phyloP scores from a whole-genome alignment of 2,888 invertebrate genomes.

The Diaprepes abbreviatus region DNA sequence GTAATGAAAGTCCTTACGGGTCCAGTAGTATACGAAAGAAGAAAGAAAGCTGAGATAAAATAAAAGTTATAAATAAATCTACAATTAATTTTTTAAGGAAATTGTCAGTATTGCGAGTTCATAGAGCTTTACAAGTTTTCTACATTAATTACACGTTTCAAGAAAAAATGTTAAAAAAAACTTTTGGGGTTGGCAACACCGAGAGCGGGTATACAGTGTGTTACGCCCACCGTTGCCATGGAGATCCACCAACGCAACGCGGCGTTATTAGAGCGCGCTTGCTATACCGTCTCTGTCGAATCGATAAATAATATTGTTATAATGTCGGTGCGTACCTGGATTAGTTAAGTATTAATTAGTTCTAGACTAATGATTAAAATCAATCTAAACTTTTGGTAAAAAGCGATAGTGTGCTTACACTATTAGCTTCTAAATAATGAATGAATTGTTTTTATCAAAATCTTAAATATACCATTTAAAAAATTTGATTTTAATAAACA shows the following conservation, averaged over 20 bases:
- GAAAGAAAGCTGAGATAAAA: no score
- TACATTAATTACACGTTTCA: not conserved
- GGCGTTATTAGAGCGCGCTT: constrained; percentile 55
- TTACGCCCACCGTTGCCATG: constrained; percentile 61
- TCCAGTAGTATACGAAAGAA: no score
- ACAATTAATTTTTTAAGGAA: no score
- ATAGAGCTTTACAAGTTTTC: not conserved
- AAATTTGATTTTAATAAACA: no score
- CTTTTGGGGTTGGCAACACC: constrained; percentile 26
- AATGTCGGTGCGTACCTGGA: constrained; percentile 42
- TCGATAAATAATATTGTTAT: constrained; percentile 55
- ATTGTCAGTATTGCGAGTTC: no score
- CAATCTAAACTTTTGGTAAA: no score
- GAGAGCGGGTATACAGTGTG: constrained; percentile 48
- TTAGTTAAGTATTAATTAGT: constrained; percentile 27
- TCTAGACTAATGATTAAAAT: not conserved
- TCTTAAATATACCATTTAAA: no score
- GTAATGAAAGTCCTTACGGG: no score
- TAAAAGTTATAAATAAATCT: no score
- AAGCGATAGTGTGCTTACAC: no score
- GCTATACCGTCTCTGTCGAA: constrained; percentile 53
- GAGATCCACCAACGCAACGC: constrained; percentile 60
- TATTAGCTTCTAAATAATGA: no score
- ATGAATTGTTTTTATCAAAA: no score
- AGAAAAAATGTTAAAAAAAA: constrained; percentile 1